Percentiles rank a stretch among this genome's conserved stretches.
Evolutionary conservation across 2,888 invertebrate genomes (phyloP).

Genomic region (Melikaiella ostensackeni): DNA sequence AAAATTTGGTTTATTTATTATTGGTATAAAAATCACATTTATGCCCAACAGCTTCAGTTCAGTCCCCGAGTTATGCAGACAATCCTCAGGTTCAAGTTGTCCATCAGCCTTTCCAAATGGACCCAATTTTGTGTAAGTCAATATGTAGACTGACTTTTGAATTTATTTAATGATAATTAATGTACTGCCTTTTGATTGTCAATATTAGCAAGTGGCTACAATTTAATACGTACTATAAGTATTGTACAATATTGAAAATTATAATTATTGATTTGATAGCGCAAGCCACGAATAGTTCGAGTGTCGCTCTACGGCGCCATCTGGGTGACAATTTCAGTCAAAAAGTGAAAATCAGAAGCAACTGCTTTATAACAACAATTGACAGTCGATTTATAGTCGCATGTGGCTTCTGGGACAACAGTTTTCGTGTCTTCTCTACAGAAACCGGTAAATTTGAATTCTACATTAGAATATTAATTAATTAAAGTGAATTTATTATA

Average conservation of each 20-base stretch:
- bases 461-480: neutral
- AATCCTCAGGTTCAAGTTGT: constrained; percentile 86
- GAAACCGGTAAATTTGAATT: constrained; percentile 86
- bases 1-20: neutral
- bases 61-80: constrained; percentile 89
- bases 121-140: constrained; percentile 93
- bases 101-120: constrained; percentile 95
- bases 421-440: constrained; percentile 97
- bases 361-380: constrained; percentile 98
- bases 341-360: constrained; percentile 93
- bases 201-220: too few species aligned
- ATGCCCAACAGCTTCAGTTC: constrained; percentile 81
- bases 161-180: too few species aligned
- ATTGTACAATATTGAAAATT: too few species aligned
- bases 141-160: neutral
- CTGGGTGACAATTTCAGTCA: constrained; percentile 99
- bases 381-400: constrained; percentile 98
- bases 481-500: neutral
- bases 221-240: too few species aligned
- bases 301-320: constrained; percentile 89
- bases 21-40: constrained; percentile 1
- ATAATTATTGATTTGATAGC: constrained; percentile 77
- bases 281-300: constrained; percentile 86
- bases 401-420: constrained; percentile 99
- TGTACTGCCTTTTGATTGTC: too few species aligned